phyloP scores from a whole-genome alignment of 2,113 vertebrate genomes.

The Dasyprocta punctata region DNA sequence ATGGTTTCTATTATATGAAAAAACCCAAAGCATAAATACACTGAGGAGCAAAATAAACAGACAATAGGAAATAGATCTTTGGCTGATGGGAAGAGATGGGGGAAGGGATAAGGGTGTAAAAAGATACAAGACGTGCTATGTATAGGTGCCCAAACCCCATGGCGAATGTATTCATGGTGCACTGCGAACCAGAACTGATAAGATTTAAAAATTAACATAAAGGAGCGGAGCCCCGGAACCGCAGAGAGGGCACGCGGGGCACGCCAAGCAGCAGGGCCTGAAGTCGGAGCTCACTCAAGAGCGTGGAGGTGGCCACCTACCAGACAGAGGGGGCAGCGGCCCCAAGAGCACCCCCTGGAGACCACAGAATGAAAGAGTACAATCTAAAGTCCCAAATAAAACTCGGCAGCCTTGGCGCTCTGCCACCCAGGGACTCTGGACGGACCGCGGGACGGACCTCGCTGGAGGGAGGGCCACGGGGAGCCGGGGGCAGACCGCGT shows the following conservation, averaged over 20 bases:
- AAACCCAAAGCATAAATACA: not conserved
- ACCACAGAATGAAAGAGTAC: no score
- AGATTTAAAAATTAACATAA: no score
- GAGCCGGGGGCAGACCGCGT: not conserved
- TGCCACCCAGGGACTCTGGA: not conserved
- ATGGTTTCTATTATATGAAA: not conserved
- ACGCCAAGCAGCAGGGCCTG: no score
- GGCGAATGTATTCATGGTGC: no score
- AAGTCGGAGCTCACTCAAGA: no score
- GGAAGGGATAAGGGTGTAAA: not conserved
- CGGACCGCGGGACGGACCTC: accelerated
- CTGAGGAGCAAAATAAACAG: not conserved
- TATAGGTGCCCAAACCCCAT: no score
- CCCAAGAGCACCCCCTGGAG: not conserved
- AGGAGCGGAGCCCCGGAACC: not conserved
- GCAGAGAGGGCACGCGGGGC: not conserved
- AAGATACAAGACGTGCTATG: not conserved
- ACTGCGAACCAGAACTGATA: no score
- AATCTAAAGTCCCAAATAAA: not conserved
- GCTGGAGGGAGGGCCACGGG: not conserved
- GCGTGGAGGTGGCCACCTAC: not conserved
- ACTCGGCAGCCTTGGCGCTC: not conserved
- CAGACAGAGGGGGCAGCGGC: no score
- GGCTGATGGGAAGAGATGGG: not conserved
- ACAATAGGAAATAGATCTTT: not conserved